Evolutionary conservation across 2,113 vertebrate genomes (phyloP), one percentile per base, ranked within the genome.

Genomic region (Tursiops truncatus): DNA sequence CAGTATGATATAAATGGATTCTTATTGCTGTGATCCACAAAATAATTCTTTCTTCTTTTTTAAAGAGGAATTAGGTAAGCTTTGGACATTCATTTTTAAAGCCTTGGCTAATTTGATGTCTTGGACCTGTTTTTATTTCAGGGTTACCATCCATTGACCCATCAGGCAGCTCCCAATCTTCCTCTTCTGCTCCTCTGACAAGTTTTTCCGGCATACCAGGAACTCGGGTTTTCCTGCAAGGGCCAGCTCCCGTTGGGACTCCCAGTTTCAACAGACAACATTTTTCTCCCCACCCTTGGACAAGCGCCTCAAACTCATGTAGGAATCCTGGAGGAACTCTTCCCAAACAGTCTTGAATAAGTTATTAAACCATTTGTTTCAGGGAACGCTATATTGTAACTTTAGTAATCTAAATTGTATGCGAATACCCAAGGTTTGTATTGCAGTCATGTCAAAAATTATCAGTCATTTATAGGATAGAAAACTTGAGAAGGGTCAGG

Each of bases 211-310:
- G 99, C 98, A 99, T 99, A 98, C 99, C 99, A 98, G 99, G 99
- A 98, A 99, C 99, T 97, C 99, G 99, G 86, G 99, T 99, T 99
- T 99, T 99, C 98, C 99, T 99, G 97, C 99, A 99, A 97, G 99
- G 99, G 97, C 99, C 99, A 95, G 98, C 99, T 94, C 98, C 98
- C 89, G 99, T 99, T 97, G 99, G 99, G 96, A 99, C 99, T 85
- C 99, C 99, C 95, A 99, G 99, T 93, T 99, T 99, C 99, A 99
- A 99, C 99, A 99, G 99, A 99, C 99, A 99, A 98, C 99, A 99
- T 99, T 99, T 99, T 99, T 99, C 99, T 96, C 99, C 99, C 97
- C 99, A 99, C 98, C 99, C 99, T 98, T 99, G 99, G 99, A 99
- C 99, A 97, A 99, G 99, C 98, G 99, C 99, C 97, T 99, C 99